Conservation (phyloP, 2,113 vertebrate species). For the Ciconia stormi region DNA sequence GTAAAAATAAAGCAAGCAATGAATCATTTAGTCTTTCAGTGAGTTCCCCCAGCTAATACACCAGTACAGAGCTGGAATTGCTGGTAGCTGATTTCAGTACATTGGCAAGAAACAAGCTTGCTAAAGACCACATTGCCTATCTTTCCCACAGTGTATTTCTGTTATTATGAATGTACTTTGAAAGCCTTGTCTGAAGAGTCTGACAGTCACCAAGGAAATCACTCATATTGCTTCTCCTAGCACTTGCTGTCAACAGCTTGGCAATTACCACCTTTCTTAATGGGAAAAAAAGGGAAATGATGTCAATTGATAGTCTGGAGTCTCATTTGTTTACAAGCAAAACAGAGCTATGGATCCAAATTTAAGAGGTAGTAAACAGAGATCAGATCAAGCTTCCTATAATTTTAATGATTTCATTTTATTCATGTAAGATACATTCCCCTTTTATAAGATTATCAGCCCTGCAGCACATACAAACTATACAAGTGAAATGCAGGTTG, state of each 20-base stretch:
- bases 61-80: not conserved
- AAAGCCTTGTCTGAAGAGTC: not conserved
- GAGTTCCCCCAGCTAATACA: not conserved
- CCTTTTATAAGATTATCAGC: not conserved
- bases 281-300: not conserved
- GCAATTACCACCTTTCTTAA: not conserved
- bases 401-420: not conserved
- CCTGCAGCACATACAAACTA: not conserved
- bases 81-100: not conserved
- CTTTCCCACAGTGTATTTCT: not conserved
- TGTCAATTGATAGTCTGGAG: not conserved
- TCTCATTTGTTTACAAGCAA: not conserved
- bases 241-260: not conserved
- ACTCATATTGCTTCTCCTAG: not conserved
- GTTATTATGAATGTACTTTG: not conserved
- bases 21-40: not conserved
- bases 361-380: not conserved
- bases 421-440: not conserved
- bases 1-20: not conserved
- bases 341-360: not conserved
- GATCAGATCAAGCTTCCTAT: not conserved
- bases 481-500: not conserved
- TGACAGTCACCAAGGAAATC: conserved; percentile 1
- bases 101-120: not conserved
- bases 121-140: not conserved